phyloP scores from a whole-genome alignment of 1,140 invertebrate genomes.

The Danaus plexippus region DNA sequence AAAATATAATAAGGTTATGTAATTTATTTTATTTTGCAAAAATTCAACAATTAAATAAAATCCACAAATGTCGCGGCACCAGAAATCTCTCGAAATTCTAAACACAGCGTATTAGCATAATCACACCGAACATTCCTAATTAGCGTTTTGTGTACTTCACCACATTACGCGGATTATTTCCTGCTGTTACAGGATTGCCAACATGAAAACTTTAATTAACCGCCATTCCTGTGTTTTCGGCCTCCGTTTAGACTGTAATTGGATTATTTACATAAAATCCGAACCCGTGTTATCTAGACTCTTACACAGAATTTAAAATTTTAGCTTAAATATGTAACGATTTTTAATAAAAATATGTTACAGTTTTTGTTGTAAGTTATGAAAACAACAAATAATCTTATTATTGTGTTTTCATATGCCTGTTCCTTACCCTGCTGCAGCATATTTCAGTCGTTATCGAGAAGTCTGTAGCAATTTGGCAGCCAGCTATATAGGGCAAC shows the following conservation, averaged over 20 bases:
- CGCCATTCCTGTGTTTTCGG: constrained; percentile 24
- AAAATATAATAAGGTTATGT: too few species aligned
- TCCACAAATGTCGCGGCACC: not conserved
- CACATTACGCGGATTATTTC: constrained; percentile 13
- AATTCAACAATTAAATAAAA: too few species aligned
- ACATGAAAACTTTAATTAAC: constrained; percentile 35
- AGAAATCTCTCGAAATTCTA: not conserved
- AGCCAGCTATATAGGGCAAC: constrained; percentile 37
- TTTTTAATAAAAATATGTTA: too few species aligned
- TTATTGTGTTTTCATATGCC: too few species aligned
- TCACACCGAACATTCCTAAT: constrained; percentile 21
- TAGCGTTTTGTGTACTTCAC: constrained; percentile 20
- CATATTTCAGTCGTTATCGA: constrained; percentile 5
- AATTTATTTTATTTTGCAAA: too few species aligned
- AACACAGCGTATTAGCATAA: constrained; percentile 16
- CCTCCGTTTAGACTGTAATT: constrained; percentile 32
- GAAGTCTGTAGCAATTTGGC: constrained; percentile 34
- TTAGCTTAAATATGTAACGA: too few species aligned
- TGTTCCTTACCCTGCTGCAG: too few species aligned
- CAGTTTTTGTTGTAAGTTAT: too few species aligned
- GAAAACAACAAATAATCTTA: too few species aligned
- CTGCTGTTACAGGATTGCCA: constrained; percentile 22
- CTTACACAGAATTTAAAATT: too few species aligned
- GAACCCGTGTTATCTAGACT: constrained; percentile 32
- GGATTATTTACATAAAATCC: constrained; percentile 48